These are phyloP conservation scores for Drosophila rellima DNA, from an alignment of 2,888 invertebrate genomes.

Conservation along the genomic window DNA sequence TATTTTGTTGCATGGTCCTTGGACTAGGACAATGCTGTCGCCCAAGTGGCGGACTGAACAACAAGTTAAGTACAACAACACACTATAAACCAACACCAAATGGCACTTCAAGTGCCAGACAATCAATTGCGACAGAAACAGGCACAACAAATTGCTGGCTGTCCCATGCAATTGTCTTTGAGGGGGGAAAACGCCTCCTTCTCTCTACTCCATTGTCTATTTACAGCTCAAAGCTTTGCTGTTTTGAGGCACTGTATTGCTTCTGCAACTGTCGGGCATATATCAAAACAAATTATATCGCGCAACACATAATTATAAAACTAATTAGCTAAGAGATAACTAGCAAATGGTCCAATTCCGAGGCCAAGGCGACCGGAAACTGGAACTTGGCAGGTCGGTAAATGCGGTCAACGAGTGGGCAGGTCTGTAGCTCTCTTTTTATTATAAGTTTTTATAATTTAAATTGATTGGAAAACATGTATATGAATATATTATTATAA, in stretches of 20 bases:
- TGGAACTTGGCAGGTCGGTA: conserved; percentile 3
- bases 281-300: conserved; percentile 62
- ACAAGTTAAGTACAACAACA: conserved; percentile 38
- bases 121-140: conserved; percentile 71
- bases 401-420: conserved; percentile 11
- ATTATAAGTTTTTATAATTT: neutral
- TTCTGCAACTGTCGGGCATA: conserved; percentile 52
- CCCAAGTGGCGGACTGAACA: conserved; percentile 67
- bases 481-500: conserved; percentile 3
- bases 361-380: conserved; percentile 15
- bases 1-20: conserved; percentile 63
- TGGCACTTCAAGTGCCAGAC: conserved; percentile 70
- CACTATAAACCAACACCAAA: conserved; percentile 56
- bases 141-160: conserved; percentile 73
- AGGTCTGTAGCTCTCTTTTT: neutral
- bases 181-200: neutral
- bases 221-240: conserved; percentile 32
- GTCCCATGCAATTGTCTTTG: conserved; percentile 71
- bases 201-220: neutral
- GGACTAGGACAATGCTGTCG: conserved; percentile 67
- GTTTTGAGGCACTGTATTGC: conserved; percentile 16
- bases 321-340: conserved; percentile 75
- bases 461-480: neutral
- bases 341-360: conserved; percentile 42
- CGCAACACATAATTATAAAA: conserved; percentile 69